Evolutionary conservation across 2,113 vertebrate genomes (phyloP), one percentile per base, ranked within the genome.

Genomic region (Lophura nycthemera): DNA sequence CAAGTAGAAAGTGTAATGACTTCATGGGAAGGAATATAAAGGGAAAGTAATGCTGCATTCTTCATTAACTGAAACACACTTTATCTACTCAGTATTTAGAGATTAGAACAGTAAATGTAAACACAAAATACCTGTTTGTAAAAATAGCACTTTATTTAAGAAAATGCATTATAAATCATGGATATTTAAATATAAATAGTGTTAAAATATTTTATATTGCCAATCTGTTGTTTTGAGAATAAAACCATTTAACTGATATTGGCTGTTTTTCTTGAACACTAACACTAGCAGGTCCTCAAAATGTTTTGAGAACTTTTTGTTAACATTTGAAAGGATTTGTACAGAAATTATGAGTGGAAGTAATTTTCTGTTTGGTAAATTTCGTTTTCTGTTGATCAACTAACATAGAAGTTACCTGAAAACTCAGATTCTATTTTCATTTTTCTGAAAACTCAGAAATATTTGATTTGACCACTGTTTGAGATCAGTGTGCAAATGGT

Each of bases 61-160:
- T 79, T 79, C 17, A 67, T 38, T 92, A 85, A 75, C 45, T 54
- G 78, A 96, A 80, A 42, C 67, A 82, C 48, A 84, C 40, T 88
- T 83, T 71, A 77, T 76, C 57, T 93, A 59, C 79, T 91, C 87
- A 88, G 40, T 91, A 74, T 74, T 88, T 78, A 70, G 73, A 79
- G 22, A 25, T 78, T 86, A 95, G 60, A 95, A 80, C 25, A 86
- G 36, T 92, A 67, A 93, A 84, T 78, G 21, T 79, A 70, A 95
- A 82, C 81, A 73, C n/a, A 17, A 88, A 93, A 59, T 70, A 88
- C 27, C 7, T 88, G 7, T 88, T 84, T 83, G 45, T 97, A 94
- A 89, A 93, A 78, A 71, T 27, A 91, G 94, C 91, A 93, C 93
- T 95, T 95, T 93, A 96, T 92, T 95, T 91, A 89, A 92, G 24